Percentiles rank a stretch among this genome's conserved stretches.
phyloP scores from a whole-genome alignment of 2,888 invertebrate genomes.

The Timandra comae region DNA sequence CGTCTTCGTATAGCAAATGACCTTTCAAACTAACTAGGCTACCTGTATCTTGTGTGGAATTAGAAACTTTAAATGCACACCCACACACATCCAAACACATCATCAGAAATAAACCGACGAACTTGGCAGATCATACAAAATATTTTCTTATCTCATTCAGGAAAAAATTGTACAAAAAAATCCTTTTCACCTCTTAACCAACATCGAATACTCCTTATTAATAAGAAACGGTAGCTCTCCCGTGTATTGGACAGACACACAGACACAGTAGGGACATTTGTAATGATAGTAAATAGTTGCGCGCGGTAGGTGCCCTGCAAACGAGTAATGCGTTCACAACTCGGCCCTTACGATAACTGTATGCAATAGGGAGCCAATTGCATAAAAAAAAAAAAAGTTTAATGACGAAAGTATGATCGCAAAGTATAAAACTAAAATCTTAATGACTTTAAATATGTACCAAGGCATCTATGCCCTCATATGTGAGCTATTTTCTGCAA shows the following conservation, averaged over 20 bases:
- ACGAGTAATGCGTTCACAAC: constrained; percentile 64
- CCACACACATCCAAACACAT: too few species aligned
- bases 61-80: too few species aligned
- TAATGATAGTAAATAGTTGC: constrained; percentile 75
- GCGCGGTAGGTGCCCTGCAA: constrained; percentile 68
- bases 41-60: too few species aligned
- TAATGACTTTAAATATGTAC: constrained; percentile 5
- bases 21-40: too few species aligned
- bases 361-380: constrained; percentile 24
- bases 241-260: constrained; percentile 58
- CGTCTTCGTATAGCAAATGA: too few species aligned
- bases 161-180: too few species aligned
- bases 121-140: too few species aligned
- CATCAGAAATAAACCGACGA: too few species aligned
- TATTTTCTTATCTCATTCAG: too few species aligned
- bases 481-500: constrained; percentile 1
- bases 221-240: constrained; percentile 68
- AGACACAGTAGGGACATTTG: constrained; percentile 66
- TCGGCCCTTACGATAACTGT: constrained; percentile 39
- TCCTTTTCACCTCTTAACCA: constrained; percentile 30
- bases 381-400: too few species aligned
- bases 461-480: not conserved
- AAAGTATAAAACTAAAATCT: too few species aligned
- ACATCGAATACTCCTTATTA: constrained; percentile 58
- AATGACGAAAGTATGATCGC: too few species aligned